phyloP scores from a whole-genome alignment of 2,888 invertebrate species.

The Adelognathus sp. region DNA sequence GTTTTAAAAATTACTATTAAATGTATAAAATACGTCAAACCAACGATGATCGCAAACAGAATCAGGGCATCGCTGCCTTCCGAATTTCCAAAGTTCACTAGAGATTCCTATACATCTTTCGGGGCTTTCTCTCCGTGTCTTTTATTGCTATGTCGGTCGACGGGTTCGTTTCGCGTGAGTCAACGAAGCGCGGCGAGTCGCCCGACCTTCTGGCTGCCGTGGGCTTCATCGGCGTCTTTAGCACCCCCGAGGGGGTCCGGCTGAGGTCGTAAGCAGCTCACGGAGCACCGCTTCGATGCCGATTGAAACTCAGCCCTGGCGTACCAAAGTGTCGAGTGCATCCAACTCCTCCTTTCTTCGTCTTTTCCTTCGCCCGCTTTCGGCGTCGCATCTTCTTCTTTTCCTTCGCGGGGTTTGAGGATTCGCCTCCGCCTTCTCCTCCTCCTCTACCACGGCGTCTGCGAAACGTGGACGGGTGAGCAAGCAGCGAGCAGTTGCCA shows the following conservation, averaged over 20 bases:
- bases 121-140: background rate
- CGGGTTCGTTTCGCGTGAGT: conserved; percentile 39
- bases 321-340: conserved; percentile 73
- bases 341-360: conserved; percentile 39
- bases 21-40: too few species aligned
- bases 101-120: conserved; percentile 34
- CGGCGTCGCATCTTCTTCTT: conserved; percentile 1
- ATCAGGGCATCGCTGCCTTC: too few species aligned
- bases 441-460: conserved; percentile 59
- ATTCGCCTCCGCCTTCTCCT: conserved; percentile 61
- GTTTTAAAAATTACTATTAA: too few species aligned
- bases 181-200: conserved; percentile 5
- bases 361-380: conserved; percentile 4
- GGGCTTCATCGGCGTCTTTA: conserved; percentile 43
- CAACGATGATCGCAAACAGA: too few species aligned
- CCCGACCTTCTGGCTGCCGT: conserved; percentile 11
- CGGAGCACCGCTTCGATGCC: conserved; percentile 72
- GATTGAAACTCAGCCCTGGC: conserved; percentile 71
- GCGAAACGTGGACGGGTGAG: conserved; percentile 71
- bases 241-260: conserved; percentile 45
- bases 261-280: conserved; percentile 71
- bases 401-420: conserved; percentile 10
- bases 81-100: too few species aligned
- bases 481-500: conserved; percentile 47
- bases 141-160: background rate